Conservation (phyloP, 2,888 invertebrate genomes). For the Stenotaenia linearis region DNA sequence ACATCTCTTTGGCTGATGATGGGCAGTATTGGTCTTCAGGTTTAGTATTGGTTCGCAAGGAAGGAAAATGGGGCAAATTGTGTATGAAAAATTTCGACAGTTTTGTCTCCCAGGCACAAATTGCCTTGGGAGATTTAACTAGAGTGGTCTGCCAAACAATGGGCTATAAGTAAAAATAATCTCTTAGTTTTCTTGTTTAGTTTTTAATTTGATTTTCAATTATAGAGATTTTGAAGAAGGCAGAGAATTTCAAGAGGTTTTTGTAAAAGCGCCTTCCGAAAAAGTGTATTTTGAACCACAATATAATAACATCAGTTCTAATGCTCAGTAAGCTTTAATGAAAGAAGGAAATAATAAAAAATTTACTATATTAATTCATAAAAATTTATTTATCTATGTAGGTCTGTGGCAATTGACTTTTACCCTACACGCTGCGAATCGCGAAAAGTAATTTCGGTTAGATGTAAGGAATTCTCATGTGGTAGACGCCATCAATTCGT, state of each 20-base stretch:
- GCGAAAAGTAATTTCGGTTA: slow-evolving; percentile 61
- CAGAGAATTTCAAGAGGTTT: slow-evolving; percentile 4
- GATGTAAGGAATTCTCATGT: slow-evolving; percentile 54
- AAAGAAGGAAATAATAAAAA: neutral
- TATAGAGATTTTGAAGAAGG: slow-evolving; percentile 29
- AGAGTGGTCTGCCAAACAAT: slow-evolving; percentile 17
- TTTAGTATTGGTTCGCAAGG: slow-evolving; percentile 65
- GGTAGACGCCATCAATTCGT: slow-evolving; percentile 29
- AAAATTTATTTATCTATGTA: neutral
- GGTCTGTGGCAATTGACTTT: slow-evolving; percentile 49
- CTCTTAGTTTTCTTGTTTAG: neutral
- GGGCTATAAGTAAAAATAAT: slow-evolving; percentile 17
- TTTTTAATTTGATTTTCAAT: neutral
- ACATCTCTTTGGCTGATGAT: slow-evolving; percentile 55
- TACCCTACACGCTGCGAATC: slow-evolving; percentile 58
- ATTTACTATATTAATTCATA: neutral
- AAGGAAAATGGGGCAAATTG: slow-evolving; percentile 70
- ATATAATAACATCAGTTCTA: slow-evolving; percentile 9
- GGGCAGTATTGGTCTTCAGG: slow-evolving; percentile 58
- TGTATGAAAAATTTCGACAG: slow-evolving; percentile 60
- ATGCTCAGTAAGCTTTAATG: neutral
- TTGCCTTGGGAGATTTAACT: slow-evolving; percentile 24
- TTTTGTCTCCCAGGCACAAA: slow-evolving; percentile 28
- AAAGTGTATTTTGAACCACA: neutral
- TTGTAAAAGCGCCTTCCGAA: neutral